Percentiles rank a stretch among this genome's conserved stretches.
Conservation (phyloP, 2,888 invertebrate species). For the Nebria brevicollis region DNA sequence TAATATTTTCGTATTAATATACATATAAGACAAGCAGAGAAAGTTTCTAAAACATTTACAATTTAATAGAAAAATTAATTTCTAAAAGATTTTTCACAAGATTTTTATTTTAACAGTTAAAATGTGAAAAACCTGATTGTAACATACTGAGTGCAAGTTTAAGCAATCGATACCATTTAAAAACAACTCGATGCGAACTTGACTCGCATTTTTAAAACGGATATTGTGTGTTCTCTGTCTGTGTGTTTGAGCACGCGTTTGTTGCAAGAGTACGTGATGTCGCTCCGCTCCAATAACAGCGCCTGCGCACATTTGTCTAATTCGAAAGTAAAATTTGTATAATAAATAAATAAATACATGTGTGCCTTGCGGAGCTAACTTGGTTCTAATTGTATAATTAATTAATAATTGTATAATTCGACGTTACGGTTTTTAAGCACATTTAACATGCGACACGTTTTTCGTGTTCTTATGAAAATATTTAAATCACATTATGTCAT, state of each 20-base stretch:
- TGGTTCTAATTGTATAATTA: conserved; percentile 8
- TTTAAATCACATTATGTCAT: neutral
- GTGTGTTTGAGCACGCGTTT: neutral
- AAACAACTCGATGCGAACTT: conserved; percentile 3
- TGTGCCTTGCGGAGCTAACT: neutral
- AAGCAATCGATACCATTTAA: conserved; percentile 8
- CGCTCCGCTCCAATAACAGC: conserved; percentile 16
- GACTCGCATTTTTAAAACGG: conserved; percentile 15
- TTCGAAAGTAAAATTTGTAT: conserved; percentile 7
- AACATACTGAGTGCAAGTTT: neutral
- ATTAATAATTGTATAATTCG: conserved; percentile 15
- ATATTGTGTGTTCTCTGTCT: conserved; percentile 13
- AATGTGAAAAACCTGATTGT: neutral
- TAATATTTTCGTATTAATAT: too few species aligned
- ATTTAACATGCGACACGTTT: neutral
- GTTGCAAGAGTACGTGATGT: conserved; percentile 8
- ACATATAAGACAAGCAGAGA: too few species aligned
- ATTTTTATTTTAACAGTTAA: too few species aligned
- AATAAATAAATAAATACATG: neutral
- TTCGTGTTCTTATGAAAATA: neutral
- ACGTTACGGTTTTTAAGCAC: conserved; percentile 9
- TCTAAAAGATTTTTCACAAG: too few species aligned
- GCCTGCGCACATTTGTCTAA: neutral
- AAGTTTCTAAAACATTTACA: too few species aligned
- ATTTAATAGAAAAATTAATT: too few species aligned